Base-by-base conservation (phyloP, 2,888 invertebrate species). In the Patella ulyssiponensis region DNA sequence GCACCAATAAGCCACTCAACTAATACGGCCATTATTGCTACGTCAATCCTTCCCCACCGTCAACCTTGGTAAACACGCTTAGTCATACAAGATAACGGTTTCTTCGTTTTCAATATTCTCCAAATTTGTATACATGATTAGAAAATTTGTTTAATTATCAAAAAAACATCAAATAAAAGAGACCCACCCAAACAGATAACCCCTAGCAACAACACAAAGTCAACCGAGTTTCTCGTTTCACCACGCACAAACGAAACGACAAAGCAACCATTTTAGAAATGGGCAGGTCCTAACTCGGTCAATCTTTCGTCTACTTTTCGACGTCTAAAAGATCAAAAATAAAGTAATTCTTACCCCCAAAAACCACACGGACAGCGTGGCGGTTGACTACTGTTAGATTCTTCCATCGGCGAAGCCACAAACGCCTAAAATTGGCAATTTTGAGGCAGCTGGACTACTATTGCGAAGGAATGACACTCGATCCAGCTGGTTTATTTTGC, bases 331-430 rank as follows among this genome's bases (percentile, higher is more conserved):
- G 78, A 17, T 69, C 51, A 64, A 44, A 33, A 44, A 33, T 54
- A 44, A 12, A 5, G 20, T 20, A 20, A 71, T 74, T 78, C 86
- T 86, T 85, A 89, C 89, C 89, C 89, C 86, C 88, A 89, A 83
- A 89, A 89, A 76, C 89, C 89, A 83, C 89, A 89, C 23, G 88
- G 87, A 81, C 88, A 89, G 76, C 86, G 81, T 56, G 85, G 86
- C 80, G 86, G 86, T 80, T 88, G 85, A 75, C 87, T 84, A 80
- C 87, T 88, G 78, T 87, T 87, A 69, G 88, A 89, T 81, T 89
- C 86, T 83, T 88, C 88, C 88, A 89, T 88, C 79, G 74, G 83
- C 73, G 72, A 20, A 51, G 52, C 72, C 72, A 72, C 52, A 20
- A 72, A 76, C 76, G 9, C 75, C 81, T 14, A 73, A 77, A 11